Evolutionary conservation across 35 echinoderm and acorn worm genomes (phyloP), one percentile per base, ranked within the genome.

Genomic region (Patiria miniata): DNA sequence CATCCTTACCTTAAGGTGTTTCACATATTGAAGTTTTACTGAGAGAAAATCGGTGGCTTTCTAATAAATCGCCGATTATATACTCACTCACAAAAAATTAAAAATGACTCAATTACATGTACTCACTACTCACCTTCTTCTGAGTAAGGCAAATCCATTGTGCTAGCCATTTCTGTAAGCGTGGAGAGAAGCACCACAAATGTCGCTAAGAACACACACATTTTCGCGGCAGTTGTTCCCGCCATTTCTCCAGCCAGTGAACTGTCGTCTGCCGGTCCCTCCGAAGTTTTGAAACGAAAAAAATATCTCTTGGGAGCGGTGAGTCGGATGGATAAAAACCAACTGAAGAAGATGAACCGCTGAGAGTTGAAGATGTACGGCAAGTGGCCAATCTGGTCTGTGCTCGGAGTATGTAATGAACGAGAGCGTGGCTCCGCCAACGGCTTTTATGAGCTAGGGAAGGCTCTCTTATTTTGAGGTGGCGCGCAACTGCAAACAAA

Each of bases 141-240:
- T 34, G 65, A 73, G 34, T 73, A 73, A 73, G 65, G 65, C 65
- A 16, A 32, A 12, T 73, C 65, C 65, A 73, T 73, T 73, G 65
- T 73, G 65, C 26, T 73, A 30, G 65, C 65, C 9, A 34, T 32
- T 73, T 30, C 26, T 73, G 65, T 73, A 23, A 73, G 65, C 34
- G 65, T 73, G 26, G 65, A 22, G 14, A 73, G 26, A 73, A 73
- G 26, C 34, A 73, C 65, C 23, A 34, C 65, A 73, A 73, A 26
- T 34, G 34, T 73, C 29, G 65, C 65, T 73, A 73, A 73, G 34
- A 73, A 23, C 65, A 73, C 29, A 34, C 65, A 73, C 22, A 73
- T 73, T 73, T 34, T 73, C 29, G 65, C 26, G n/a, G 26, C 34
- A 73, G 65, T 73, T 34, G 65, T 73, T 73, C 65, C 65, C 26